Evolutionary conservation across 1,140 invertebrate genomes (phyloP).

Genomic region (Drosophila rufa): DNA sequence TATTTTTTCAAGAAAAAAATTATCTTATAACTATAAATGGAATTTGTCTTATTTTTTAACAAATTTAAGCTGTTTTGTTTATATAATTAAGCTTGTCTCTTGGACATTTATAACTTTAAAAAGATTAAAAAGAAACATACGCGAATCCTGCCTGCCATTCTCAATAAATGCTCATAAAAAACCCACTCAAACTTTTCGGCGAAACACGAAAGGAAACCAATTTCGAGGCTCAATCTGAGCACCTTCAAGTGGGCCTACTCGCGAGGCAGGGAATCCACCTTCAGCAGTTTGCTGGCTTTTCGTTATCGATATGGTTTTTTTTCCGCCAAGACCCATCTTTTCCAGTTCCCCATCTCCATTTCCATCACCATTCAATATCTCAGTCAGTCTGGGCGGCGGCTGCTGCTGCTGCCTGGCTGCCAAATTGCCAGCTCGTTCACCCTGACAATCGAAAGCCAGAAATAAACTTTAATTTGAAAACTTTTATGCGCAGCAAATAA

Average conservation of each 20-base stretch:
- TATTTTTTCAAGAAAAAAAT: no score
- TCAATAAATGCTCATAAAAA: background rate
- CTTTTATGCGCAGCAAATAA: conserved; percentile 63
- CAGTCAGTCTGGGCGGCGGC: conserved; percentile 5
- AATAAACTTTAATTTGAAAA: conserved; percentile 79
- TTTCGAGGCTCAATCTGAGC: background rate
- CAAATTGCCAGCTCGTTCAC: conserved; percentile 51
- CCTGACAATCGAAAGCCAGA: conserved; percentile 60
- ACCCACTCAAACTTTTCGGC: conserved; percentile 7
- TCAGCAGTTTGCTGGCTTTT: conserved; percentile 5
- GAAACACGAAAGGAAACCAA: conserved; percentile 27
- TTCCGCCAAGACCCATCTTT: background rate
- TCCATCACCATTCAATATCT: conserved; percentile 18
- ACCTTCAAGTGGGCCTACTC: conserved; percentile 5
- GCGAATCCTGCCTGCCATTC: background rate
- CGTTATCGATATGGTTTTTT: conserved; percentile 34
- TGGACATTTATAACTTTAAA: background rate
- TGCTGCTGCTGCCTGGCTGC: conserved; percentile 15
- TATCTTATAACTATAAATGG: no score
- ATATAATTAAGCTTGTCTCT: background rate
- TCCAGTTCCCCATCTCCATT: background rate
- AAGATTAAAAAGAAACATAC: background rate
- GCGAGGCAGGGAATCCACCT: background rate
- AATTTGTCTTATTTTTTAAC: no score
- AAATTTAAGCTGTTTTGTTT: no score